These are phyloP conservation scores for Stegana nigrithorax DNA, from an alignment of 2,888 invertebrate species.

Conservation along the genomic window DNA sequence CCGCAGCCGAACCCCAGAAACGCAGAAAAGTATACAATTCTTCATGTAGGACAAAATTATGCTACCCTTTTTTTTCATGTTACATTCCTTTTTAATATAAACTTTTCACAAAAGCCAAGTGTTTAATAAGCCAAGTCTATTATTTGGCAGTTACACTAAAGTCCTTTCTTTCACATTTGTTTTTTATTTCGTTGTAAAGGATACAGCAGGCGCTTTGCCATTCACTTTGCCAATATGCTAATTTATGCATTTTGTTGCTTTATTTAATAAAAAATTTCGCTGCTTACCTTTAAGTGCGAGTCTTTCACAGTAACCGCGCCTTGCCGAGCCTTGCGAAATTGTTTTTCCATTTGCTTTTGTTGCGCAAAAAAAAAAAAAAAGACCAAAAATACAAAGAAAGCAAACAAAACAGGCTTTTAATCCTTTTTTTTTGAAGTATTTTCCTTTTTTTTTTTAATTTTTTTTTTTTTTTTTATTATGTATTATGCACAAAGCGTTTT, in stretches of 20 bases:
- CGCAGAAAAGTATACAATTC: too few species aligned
- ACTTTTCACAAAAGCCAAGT: neutral
- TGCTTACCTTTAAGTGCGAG: neutral
- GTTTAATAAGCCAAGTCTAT: conserved; percentile 5
- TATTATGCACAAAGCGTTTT: too few species aligned
- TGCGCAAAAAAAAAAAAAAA: too few species aligned
- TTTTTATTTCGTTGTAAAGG: too few species aligned
- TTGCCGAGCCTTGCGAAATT: neutral
- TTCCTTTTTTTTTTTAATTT: neutral
- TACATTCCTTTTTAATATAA: neutral
- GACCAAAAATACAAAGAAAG: neutral
- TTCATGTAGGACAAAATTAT: too few species aligned
- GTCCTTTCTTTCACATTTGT: too few species aligned
- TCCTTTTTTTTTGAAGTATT: neutral
- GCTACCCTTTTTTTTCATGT: neutral
- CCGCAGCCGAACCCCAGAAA: neutral
- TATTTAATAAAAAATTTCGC: conserved; percentile 2
- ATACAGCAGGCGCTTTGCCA: too few species aligned
- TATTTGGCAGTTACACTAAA: conserved; percentile 11
- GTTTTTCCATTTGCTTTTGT: too few species aligned
- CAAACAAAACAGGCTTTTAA: neutral
- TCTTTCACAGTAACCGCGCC: too few species aligned
- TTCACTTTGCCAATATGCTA: conserved; percentile 13
- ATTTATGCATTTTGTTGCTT: conserved; percentile 16
- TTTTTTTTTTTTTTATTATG: neutral